phyloP scores from a whole-genome alignment of 2,797 vertebrate genomes.

The Tympanoctomys barrerae region DNA sequence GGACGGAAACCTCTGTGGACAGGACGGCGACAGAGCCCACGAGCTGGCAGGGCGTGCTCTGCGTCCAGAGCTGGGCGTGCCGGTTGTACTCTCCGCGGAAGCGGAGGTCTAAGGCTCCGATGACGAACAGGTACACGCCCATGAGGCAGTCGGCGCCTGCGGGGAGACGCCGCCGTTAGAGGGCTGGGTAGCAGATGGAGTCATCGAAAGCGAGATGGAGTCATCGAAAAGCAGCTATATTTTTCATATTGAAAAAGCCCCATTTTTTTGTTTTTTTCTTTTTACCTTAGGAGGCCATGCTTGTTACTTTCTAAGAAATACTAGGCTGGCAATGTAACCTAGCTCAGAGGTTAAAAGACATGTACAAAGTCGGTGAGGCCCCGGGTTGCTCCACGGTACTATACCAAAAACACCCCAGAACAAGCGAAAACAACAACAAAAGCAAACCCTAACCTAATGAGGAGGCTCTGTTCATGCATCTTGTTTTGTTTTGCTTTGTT shows the following conservation, averaged over 20 bases:
- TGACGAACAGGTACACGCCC: conserved; percentile 98
- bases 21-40: conserved; percentile 97
- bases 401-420: background rate
- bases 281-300: background rate
- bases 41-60: conserved; percentile 95
- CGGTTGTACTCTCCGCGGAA: conserved; percentile 98
- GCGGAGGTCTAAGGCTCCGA: conserved; percentile 96
- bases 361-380: no score
- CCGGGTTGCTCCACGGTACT: background rate
- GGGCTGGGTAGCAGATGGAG: background rate
- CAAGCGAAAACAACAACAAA: background rate
- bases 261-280: background rate
- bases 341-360: background rate
- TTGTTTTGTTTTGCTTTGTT: background rate
- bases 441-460: background rate
- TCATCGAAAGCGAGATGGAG: background rate
- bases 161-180: conserved; percentile 82
- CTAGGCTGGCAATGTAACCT: background rate
- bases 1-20: conserved; percentile 98
- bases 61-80: conserved; percentile 98
- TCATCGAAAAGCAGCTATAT: no score
- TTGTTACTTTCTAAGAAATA: background rate
- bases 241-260: conserved; percentile 38
- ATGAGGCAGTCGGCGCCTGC: conserved; percentile 98
- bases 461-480: background rate